Conservation (phyloP, 37 sponge, comb jelly and placozoan genomes). For the Dysidea cf. avara region DNA sequence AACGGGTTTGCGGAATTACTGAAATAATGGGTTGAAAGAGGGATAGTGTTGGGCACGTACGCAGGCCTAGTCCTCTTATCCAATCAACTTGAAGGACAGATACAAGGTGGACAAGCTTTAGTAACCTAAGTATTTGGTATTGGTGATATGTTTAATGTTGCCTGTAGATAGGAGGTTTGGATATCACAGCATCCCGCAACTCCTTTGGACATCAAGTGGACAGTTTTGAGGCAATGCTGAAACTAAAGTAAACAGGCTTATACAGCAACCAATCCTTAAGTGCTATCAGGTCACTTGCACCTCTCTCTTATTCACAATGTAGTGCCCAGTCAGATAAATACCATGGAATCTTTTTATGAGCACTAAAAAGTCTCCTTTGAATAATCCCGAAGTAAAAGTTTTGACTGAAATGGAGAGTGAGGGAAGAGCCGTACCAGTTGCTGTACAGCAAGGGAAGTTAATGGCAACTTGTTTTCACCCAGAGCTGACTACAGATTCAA, state of each 20-base stretch:
- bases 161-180: conserved; percentile 66
- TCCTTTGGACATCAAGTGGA: conserved; percentile 50
- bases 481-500: conserved; percentile 59
- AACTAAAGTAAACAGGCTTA: conserved; percentile 27
- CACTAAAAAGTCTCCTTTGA: conserved; percentile 54
- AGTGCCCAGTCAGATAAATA: conserved; percentile 13
- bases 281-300: neutral
- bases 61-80: conserved; percentile 71
- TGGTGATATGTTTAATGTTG: too few relatives aligned
- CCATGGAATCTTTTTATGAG: conserved; percentile 72
- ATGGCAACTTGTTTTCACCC: conserved; percentile 78
- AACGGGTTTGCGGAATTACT: conserved; percentile 50
- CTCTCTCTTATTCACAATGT: neutral
- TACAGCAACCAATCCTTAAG: neutral
- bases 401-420: conserved; percentile 27
- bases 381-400: conserved; percentile 27
- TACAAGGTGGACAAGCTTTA: conserved; percentile 67
- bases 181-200: conserved; percentile 50
- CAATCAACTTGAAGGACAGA: conserved; percentile 52
- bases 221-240: conserved; percentile 66
- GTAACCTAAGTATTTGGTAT: conserved; percentile 31
- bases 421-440: conserved; percentile 49
- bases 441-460: conserved; percentile 59
- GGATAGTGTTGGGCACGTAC: conserved; percentile 77
- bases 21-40: conserved; percentile 32